Base-by-base conservation (phyloP, 2,113 vertebrate genomes). In the Nettapus auritus region DNA sequence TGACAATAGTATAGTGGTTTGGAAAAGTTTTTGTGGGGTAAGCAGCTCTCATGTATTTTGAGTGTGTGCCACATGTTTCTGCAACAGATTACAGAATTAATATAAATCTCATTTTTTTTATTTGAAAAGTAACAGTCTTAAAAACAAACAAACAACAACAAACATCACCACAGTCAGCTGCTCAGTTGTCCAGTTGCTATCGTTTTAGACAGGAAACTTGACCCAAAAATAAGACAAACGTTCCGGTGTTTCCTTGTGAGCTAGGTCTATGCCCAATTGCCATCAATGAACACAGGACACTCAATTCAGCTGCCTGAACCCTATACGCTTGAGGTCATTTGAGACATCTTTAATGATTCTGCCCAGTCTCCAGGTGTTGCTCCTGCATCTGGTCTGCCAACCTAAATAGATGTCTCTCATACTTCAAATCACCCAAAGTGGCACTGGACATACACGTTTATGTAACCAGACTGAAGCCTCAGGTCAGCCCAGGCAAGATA, bases 21-120 rank as follows among this genome's bases (percentile, higher is more conserved):
- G 99, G 99, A 77, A 99, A 99, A 46, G 99, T 99, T 98, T 99
- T 99, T 69, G 99, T 99, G 23, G 99, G 99, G 94, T 99, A 99
- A 68, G 89, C 97, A 76, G 99, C 96, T 96, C 99, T 98, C 98
- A 99, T 98, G 80, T 99, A 98, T 42, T 98, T 96, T 4, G 99
- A 97, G 86, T 98, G 98, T 31, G 98, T 98, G 82, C 99, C 99
- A 93, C 97, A 98, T 5, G 86, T 98, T 97, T 98, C 99, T 99
- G 98, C 53, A 98, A 98, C 42, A 97, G 83, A 98, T 52, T 31
- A 93, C 2, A 55, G 22, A 81, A 67, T 95, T 70, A 81, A 95
- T 73, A 96, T 15, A 71, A 18, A 31, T 89, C 88, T 90, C 20
- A 12, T 84, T 40, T 82, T 42, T 63, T 76, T 46, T 1, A n/a